A percentile compares a stretch with the other conserved stretches of the same genome.
Conservation (phyloP, 2,888 invertebrate species). For the Drosophila fungiperda region DNA sequence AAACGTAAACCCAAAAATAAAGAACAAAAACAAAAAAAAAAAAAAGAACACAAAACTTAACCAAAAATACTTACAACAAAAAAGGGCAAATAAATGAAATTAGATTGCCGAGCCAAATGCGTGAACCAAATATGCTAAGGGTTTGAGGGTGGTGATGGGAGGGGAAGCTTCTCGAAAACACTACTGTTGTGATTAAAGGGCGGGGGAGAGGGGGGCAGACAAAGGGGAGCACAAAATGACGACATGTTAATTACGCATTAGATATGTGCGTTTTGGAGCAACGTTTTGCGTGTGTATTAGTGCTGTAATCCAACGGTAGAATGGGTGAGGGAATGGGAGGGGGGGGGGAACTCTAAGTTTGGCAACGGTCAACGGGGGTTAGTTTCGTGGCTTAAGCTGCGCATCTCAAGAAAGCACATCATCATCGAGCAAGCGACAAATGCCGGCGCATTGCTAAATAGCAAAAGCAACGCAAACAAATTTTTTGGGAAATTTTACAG, state of each 20-base stretch:
- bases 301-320: conserved; percentile 10
- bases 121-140: conserved; percentile 22
- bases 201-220: not conserved
- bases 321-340: too few relatives aligned
- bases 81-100: conserved; percentile 56
- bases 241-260: conserved; percentile 60
- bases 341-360: not conserved
- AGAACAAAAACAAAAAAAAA: conserved; percentile 2
- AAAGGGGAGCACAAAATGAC: conserved; percentile 23
- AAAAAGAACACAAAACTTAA: conserved; percentile 11
- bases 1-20: conserved; percentile 15
- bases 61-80: conserved; percentile 34
- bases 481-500: not conserved
- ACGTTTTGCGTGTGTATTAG: conserved; percentile 7
- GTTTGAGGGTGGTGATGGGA: not conserved
- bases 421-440: not conserved
- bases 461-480: not conserved
- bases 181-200: not conserved
- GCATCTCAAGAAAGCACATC: conserved; percentile 20
- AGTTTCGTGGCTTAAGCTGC: conserved; percentile 35
- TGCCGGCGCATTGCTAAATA: conserved; percentile 12
- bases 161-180: not conserved
- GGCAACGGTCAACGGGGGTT: conserved; percentile 11
- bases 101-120: conserved; percentile 37
- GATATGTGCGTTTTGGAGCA: conserved; percentile 32